Conservation (phyloP, 2,113 vertebrate species). For the Probosciger aterrimus region DNA sequence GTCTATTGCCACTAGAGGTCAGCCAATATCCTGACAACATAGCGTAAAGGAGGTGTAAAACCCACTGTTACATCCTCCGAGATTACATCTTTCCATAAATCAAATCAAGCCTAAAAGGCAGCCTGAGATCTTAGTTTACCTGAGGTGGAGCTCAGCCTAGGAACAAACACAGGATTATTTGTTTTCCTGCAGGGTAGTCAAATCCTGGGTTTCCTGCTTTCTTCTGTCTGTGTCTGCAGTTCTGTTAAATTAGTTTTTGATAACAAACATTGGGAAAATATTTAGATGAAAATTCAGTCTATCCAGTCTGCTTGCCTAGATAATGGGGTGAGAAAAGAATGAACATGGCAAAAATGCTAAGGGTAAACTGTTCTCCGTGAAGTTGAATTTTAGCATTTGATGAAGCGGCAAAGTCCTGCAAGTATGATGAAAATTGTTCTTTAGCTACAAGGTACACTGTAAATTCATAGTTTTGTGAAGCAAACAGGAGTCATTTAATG, state of each 20-base stretch:
- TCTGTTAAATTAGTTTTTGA: background rate
- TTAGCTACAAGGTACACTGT: background rate
- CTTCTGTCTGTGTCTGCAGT: background rate
- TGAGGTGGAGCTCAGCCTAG: background rate
- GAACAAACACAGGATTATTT: background rate
- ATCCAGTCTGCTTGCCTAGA: background rate
- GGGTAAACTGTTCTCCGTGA: background rate
- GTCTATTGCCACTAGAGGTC: slow-evolving; percentile 24
- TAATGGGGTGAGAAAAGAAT: background rate
- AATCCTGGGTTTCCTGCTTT: background rate
- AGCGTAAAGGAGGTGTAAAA: background rate
- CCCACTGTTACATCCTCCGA: background rate
- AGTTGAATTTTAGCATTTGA: background rate
- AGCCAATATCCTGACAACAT: background rate
- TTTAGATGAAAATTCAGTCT: background rate
- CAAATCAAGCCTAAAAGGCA: background rate
- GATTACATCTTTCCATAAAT: background rate
- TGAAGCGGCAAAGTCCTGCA: background rate
- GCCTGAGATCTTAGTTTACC: background rate
- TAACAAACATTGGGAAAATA: background rate
- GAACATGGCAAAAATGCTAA: background rate
- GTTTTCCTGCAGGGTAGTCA: background rate
- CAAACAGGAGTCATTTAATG: background rate
- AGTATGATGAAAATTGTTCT: background rate
- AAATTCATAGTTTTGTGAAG: background rate